phyloP scores from a whole-genome alignment of 1,140 invertebrate genomes.

The Trichomalopsis sarcophagae region DNA sequence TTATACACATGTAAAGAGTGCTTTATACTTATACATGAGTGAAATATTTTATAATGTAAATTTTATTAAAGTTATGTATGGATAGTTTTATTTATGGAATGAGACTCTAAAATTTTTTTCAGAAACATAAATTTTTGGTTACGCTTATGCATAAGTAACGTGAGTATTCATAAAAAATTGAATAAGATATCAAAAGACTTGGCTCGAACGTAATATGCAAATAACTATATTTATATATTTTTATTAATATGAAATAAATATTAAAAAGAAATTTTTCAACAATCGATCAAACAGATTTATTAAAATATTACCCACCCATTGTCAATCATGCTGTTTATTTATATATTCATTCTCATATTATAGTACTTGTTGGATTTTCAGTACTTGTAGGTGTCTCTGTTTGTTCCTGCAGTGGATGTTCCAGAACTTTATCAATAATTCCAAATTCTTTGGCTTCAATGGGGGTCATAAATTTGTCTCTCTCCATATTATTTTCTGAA shows the following conservation, averaged over 20 bases:
- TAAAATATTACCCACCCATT: slow-evolving; percentile 39
- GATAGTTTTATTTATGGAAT: no score
- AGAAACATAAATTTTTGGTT: no score
- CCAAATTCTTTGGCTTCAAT: slow-evolving; percentile 94
- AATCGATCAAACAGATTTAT: slow-evolving; percentile 54
- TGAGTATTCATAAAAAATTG: no score
- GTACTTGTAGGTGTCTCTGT: slow-evolving; percentile 52
- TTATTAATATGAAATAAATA: slow-evolving; percentile 65
- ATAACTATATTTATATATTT: slow-evolving; percentile 39
- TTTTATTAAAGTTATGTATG: no score
- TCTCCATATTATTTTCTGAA: slow-evolving; percentile 88
- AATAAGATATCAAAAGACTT: no score
- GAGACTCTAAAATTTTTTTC: no score
- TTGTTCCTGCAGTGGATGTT: slow-evolving; percentile 78
- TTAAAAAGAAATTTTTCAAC: slow-evolving; percentile 67
- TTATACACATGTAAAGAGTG: neutral
- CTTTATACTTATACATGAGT: neutral
- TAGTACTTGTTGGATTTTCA: slow-evolving; percentile 35
- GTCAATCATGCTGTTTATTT: slow-evolving; percentile 36
- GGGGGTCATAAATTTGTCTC: slow-evolving; percentile 96
- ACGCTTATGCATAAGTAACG: no score
- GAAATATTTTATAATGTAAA: neutral
- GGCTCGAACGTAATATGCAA: neutral
- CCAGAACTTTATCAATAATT: slow-evolving; percentile 95
- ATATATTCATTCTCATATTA: slow-evolving; percentile 12